Percentiles rank a stretch among this genome's conserved stretches.
phyloP scores from a whole-genome alignment of 37 sponge, comb jelly and placozoan genomes.

The Spongilla lacustris region DNA sequence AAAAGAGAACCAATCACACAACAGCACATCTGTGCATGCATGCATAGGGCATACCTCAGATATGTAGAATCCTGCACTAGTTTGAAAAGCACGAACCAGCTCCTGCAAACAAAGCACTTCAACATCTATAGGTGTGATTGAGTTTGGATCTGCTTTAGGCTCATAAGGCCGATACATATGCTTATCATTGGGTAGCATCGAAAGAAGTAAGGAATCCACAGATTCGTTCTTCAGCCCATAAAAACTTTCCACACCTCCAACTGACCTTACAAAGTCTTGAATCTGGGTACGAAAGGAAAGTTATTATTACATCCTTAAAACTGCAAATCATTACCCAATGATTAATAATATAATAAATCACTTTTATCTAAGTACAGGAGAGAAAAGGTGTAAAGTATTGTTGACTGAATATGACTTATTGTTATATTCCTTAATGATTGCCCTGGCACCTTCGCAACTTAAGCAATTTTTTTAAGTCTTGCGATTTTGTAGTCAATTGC shows the following conservation, averaged over 20 bases:
- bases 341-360: no score
- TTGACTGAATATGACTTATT: no score
- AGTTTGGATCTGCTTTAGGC: not conserved
- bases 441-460: no score
- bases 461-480: no score
- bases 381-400: no score
- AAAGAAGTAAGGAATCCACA: conserved; percentile 54
- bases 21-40: not conserved
- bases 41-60: not conserved
- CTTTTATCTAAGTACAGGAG: no score
- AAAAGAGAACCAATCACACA: not conserved
- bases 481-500: no score
- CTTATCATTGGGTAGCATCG: conserved; percentile 40
- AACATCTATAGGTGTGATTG: not conserved
- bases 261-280: not conserved
- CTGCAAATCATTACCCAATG: no score
- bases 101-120: not conserved
- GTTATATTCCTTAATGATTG: no score
- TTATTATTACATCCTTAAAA: no score
- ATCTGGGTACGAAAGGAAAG: no score
- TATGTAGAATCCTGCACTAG: conserved; percentile 24
- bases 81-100: conserved; percentile 10
- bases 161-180: not conserved
- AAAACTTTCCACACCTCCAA: conserved; percentile 30
- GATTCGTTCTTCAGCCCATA: conserved; percentile 46